phyloP scores from a whole-genome alignment of 1,140 invertebrate species.

The Penaeus indicus region DNA sequence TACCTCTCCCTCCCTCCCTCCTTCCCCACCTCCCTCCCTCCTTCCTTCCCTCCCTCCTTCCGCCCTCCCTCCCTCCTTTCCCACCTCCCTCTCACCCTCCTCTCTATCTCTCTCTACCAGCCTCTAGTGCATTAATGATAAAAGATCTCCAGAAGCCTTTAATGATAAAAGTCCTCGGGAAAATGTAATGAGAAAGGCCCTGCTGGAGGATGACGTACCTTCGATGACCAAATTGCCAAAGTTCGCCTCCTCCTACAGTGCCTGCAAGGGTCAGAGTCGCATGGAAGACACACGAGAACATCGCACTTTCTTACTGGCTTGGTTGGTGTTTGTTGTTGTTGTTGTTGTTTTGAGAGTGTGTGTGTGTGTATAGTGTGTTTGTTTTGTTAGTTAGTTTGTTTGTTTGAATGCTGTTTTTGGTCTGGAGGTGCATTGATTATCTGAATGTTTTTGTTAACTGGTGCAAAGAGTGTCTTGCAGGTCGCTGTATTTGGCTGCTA shows the following conservation, averaged over 20 bases:
- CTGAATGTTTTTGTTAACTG: too few species aligned
- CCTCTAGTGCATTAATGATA: slow-evolving; percentile 30
- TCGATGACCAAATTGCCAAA: slow-evolving; percentile 33
- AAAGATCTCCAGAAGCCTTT: slow-evolving; percentile 45
- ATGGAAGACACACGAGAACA: background rate
- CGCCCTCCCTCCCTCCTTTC: too few species aligned
- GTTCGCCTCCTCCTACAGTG: slow-evolving; percentile 18
- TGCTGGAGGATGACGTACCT: slow-evolving; percentile 49
- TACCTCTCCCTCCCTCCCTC: background rate
- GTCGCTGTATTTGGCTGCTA: too few species aligned
- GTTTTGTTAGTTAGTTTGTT: too few species aligned
- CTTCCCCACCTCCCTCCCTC: background rate
- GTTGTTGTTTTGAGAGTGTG: too few species aligned
- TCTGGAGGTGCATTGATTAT: too few species aligned
- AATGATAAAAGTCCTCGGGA: slow-evolving; percentile 60
- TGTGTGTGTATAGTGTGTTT: too few species aligned
- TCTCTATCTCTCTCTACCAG: background rate
- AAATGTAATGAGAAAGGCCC: slow-evolving; percentile 52
- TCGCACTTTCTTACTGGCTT: background rate
- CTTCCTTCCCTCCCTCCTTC: background rate
- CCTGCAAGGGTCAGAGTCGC: slow-evolving; percentile 26
- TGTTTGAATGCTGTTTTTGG: too few species aligned
- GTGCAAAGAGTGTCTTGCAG: too few species aligned
- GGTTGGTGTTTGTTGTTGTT: too few species aligned
- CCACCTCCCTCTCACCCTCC: too few species aligned